Evolutionary conservation across 1,140 invertebrate genomes (phyloP).

Genomic region (Maniola jurtina): DNA sequence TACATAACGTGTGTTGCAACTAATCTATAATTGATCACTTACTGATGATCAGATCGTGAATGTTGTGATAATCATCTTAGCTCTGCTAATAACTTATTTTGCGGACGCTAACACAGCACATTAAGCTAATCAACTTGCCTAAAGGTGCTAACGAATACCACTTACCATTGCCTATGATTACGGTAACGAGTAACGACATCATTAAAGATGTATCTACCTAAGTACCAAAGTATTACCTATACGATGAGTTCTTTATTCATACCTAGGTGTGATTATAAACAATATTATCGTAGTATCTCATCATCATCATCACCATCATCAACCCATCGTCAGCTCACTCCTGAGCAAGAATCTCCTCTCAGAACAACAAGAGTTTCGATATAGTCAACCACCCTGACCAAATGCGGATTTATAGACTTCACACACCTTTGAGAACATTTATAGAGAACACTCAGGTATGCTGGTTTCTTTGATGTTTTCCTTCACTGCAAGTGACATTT

Average conservation of each 20-base stretch:
- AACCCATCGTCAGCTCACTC: too few relatives aligned
- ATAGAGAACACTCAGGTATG: too few relatives aligned
- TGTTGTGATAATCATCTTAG: conserved; percentile 6
- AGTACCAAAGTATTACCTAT: too few relatives aligned
- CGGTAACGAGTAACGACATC: neutral
- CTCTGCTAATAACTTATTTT: conserved; percentile 19
- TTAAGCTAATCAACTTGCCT: conserved; percentile 11
- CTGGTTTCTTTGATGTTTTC: too few relatives aligned
- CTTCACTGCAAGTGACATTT: too few relatives aligned
- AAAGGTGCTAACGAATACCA: conserved; percentile 18
- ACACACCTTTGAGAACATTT: too few relatives aligned
- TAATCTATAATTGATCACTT: conserved; percentile 13
- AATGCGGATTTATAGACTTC: too few relatives aligned
- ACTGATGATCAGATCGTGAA: conserved; percentile 10
- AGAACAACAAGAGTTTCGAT: too few relatives aligned
- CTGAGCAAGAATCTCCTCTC: too few relatives aligned
- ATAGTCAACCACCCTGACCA: too few relatives aligned
- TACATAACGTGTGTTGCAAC: neutral
- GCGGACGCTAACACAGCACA: conserved; percentile 13
- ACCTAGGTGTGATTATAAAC: neutral
- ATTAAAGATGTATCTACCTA: neutral
- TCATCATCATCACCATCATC: too few relatives aligned
- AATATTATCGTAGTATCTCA: neutral
- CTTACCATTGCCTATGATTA: conserved; percentile 1
- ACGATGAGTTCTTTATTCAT: neutral